Percentiles rank a stretch among this genome's conserved stretches.
Evolutionary conservation across 2,797 vertebrate genomes (phyloP).

Genomic region (Paguma larvata): DNA sequence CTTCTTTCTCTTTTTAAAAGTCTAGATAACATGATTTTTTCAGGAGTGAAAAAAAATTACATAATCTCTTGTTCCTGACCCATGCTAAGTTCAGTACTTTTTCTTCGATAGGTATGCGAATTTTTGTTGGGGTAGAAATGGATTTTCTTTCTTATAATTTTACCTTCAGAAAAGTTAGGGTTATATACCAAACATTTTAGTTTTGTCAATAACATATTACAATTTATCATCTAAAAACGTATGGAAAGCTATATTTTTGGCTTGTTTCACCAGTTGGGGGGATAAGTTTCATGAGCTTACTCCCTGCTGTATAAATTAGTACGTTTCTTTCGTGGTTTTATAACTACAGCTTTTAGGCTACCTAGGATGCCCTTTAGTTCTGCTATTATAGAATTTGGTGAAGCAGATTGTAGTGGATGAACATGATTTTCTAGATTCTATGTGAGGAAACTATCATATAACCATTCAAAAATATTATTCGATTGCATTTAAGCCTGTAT

Average conservation of each 20-base stretch:
- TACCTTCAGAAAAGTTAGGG: slow-evolving; percentile 40
- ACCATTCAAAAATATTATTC: slow-evolving; percentile 4
- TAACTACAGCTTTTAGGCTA: slow-evolving; percentile 70
- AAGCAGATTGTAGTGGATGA: slow-evolving; percentile 16
- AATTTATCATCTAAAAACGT: slow-evolving; percentile 62
- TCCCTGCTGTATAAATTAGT: slow-evolving; percentile 68
- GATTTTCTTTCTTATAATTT: neutral
- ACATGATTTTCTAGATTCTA: slow-evolving; percentile 57
- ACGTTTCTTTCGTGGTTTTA: slow-evolving; percentile 62
- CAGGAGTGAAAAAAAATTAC: neutral
- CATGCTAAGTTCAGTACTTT: neutral
- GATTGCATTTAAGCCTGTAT: slow-evolving; percentile 17
- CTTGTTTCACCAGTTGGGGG: neutral
- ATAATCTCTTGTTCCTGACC: neutral
- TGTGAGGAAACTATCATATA: slow-evolving; percentile 35
- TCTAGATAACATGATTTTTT: neutral
- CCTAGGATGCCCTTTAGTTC: slow-evolving; percentile 47
- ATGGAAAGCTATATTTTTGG: slow-evolving; percentile 58
- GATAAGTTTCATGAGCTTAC: slow-evolving; percentile 42
- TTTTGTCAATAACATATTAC: slow-evolving; percentile 65
- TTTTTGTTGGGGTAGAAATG: neutral
- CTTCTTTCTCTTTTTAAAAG: neutral
- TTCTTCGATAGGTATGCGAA: neutral
- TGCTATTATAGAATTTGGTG: slow-evolving; percentile 62
- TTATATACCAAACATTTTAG: neutral